Evolutionary conservation across 2,888 invertebrate genomes (phyloP), one percentile per base, ranked within the genome.

Genomic region (Limnephilus lunatus): DNA sequence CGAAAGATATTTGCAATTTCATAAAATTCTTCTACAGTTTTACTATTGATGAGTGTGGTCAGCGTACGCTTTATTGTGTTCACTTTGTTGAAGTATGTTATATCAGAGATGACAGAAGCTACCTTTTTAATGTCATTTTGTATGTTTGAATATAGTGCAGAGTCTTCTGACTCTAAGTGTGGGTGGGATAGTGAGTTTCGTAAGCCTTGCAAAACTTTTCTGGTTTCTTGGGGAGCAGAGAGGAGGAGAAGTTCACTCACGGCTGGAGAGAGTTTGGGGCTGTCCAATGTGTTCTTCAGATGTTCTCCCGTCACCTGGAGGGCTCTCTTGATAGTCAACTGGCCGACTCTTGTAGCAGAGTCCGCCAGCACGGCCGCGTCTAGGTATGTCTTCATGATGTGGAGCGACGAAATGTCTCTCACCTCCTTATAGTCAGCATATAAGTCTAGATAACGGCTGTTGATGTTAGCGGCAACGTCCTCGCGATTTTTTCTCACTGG

Each of bases 111-210:
- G 14, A 82, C 30, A 31, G 32, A 82, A 2, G 14, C 82, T 15
- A 82, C 15, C 82, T 82, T 82, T 82, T n/a, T 82, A 32, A 82
- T 82, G 31, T 82, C 82, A 30, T 82, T 82, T 32, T 82, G 82
- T 11, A 31, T 82, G 15, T 85, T 35, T 15, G 83, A 85, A 85
- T 85, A 85, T 19, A 25, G 32, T 32, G 1, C 31, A 30, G 82
- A 82, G 32, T 82, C 44, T 14, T 44, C 44, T 14, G 44, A 44
- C 12, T 44, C 12, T 44, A 87, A 11, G 14, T 44, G 44, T 44
- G 44, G 44, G 9, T 44, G 44, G 44, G 44, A 44, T 44, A 44
- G 14, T 5, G 53, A 48, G 48, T 87, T 48, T 31, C 86, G 86
- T 30, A 87, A 48, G 11, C 19, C 53, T 4, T n/a, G 53, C 11